These are phyloP conservation scores for Neomorphus geoffroyi DNA, from an alignment of 2,797 vertebrate genomes.

Conservation along the genomic window DNA sequence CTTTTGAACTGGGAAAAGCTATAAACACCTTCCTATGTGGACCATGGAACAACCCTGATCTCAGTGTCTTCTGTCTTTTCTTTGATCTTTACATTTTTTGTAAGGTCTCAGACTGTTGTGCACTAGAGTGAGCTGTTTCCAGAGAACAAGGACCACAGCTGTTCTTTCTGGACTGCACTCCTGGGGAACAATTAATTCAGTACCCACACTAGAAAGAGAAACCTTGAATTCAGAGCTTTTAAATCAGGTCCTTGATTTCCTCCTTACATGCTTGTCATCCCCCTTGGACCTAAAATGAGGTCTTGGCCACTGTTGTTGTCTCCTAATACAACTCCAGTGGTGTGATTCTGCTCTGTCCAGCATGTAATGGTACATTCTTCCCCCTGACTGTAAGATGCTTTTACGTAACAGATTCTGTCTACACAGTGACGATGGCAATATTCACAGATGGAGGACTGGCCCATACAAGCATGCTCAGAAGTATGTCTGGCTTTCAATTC, in stretches of 20 bases:
- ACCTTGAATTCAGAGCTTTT: not conserved
- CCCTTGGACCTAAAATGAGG: not conserved
- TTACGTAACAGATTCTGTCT: accelerated
- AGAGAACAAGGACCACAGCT: not conserved
- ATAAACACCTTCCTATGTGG: not conserved
- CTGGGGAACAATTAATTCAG: not conserved
- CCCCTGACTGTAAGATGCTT: not conserved
- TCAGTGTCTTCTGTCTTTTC: not conserved
- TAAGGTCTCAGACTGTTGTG: not conserved
- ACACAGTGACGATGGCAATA: accelerated
- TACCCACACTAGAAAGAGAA: not conserved
- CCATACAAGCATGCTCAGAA: accelerated
- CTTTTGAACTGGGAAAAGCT: not conserved
- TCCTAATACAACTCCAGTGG: not conserved
- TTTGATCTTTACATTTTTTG: not conserved
- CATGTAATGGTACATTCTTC: not conserved
- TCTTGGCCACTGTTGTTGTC: not conserved
- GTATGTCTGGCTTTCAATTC: not conserved
- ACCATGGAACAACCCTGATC: not conserved
- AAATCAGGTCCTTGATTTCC: not conserved
- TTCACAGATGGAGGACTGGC: accelerated
- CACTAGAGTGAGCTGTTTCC: not conserved
- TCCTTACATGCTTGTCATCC: not conserved
- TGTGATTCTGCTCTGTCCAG: not conserved
- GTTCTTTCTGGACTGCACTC: not conserved